Evolutionary conservation across 2,888 invertebrate species (phyloP).

Genomic region (Ennomos erosarius): DNA sequence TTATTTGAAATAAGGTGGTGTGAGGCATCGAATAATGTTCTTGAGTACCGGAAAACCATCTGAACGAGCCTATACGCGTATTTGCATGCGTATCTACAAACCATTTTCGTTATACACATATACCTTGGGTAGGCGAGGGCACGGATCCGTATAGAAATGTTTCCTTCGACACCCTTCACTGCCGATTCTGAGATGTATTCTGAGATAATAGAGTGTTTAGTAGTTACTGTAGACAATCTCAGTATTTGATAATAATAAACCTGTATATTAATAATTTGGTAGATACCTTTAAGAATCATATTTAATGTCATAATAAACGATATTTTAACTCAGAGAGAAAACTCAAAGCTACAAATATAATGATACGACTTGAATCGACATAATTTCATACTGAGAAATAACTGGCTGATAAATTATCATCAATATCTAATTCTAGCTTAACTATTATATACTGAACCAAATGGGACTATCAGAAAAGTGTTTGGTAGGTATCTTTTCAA

Average conservation of each 20-base stretch:
- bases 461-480: too few species aligned
- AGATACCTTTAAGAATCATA: too few species aligned
- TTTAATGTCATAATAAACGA: too few species aligned
- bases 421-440: too few species aligned
- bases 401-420: too few species aligned
- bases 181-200: constrained; percentile 34
- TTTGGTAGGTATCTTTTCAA: too few species aligned
- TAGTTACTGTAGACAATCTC: constrained; percentile 26
- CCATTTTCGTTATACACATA: constrained; percentile 54
- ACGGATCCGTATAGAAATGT: constrained; percentile 35
- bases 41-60: constrained; percentile 49
- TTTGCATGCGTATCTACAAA: constrained; percentile 56
- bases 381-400: too few species aligned
- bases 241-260: constrained; percentile 19
- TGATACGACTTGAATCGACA: too few species aligned
- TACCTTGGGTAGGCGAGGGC: constrained; percentile 16
- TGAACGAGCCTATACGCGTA: constrained; percentile 53
- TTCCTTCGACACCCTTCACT: constrained; percentile 55
- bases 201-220: constrained; percentile 31
- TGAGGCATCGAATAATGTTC: constrained; percentile 48
- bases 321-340: too few species aligned
- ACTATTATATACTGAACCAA: too few species aligned
- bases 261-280: not conserved
- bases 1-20: constrained; percentile 41
- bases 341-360: too few species aligned